phyloP scores from a whole-genome alignment of 2,888 invertebrate genomes.

The Polia nebulosa region DNA sequence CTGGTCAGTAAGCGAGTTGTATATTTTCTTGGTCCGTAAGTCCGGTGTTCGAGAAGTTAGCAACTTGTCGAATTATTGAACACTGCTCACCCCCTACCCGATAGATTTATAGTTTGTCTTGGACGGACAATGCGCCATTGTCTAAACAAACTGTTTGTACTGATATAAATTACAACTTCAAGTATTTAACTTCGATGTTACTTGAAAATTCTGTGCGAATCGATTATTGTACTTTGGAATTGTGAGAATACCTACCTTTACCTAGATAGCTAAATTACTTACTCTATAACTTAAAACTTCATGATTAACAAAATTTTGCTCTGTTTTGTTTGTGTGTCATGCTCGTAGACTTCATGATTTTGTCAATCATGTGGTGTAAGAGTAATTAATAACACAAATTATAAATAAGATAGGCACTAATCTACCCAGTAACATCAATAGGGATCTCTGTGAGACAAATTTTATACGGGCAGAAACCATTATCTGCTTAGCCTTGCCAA shows the following conservation, averaged over 20 bases:
- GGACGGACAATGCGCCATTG: constrained; percentile 76
- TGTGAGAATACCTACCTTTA: not conserved
- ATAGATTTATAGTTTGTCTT: constrained; percentile 87
- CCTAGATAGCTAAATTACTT: not conserved
- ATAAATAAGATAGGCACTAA: not conserved
- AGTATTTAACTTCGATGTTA: constrained; percentile 63
- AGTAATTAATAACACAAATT: not conserved
- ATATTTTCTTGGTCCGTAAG: constrained; percentile 90
- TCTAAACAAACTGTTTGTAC: constrained; percentile 64
- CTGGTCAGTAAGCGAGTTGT: constrained; percentile 80
- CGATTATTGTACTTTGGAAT: constrained; percentile 31
- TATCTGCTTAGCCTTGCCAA: no score
- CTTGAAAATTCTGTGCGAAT: constrained; percentile 54
- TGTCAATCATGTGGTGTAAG: no score
- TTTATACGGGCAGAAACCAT: no score
- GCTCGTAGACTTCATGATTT: no score
- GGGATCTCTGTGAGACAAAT: no score
- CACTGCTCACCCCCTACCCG: constrained; percentile 66
- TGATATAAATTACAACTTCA: constrained; percentile 65
- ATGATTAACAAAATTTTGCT: no score
- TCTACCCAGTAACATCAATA: no score
- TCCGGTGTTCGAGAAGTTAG: constrained; percentile 87
- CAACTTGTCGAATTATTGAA: constrained; percentile 88
- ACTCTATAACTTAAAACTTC: no score
- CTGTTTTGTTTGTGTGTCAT: no score